phyloP scores from a whole-genome alignment of 2,888 invertebrate species.

The Apodemia duryi region DNA sequence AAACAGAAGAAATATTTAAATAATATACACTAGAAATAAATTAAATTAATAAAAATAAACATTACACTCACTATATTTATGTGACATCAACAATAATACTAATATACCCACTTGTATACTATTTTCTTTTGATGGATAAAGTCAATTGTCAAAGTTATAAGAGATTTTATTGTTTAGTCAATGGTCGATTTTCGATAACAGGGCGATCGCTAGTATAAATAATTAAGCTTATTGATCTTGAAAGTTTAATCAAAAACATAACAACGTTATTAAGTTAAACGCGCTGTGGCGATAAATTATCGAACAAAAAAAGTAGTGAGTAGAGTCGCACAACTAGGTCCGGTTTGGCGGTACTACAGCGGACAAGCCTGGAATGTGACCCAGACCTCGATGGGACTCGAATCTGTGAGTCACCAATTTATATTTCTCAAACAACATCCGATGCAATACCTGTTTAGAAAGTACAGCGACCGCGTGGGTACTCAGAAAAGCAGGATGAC shows the following conservation, averaged over 20 bases:
- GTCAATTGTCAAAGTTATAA: too few relatives aligned
- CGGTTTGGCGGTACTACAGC: constrained; percentile 41
- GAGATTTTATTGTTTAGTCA: too few relatives aligned
- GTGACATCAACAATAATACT: too few relatives aligned
- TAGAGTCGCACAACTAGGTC: constrained; percentile 37
- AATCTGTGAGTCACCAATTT: constrained; percentile 60
- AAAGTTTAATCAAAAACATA: background rate
- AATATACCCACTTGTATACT: too few relatives aligned
- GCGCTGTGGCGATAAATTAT: constrained; percentile 19
- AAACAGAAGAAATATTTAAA: too few relatives aligned
- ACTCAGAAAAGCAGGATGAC: constrained; percentile 47
- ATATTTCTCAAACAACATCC: constrained; percentile 36
- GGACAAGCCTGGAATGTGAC: constrained; percentile 66
- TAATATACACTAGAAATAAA: too few relatives aligned
- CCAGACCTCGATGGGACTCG: constrained; percentile 65
- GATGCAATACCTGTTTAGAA: constrained; percentile 55
- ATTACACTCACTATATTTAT: too few relatives aligned
- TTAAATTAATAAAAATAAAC: too few relatives aligned
- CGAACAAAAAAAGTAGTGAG: constrained; percentile 30
- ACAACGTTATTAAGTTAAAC: constrained; percentile 16
- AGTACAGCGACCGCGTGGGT: constrained; percentile 57
- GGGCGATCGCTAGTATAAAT: background rate
- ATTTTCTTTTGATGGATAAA: too few relatives aligned
- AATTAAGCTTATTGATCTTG: background rate
- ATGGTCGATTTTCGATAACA: too few relatives aligned